phyloP scores from a whole-genome alignment of 1,140 invertebrate species.

The Microplitis mediator region DNA sequence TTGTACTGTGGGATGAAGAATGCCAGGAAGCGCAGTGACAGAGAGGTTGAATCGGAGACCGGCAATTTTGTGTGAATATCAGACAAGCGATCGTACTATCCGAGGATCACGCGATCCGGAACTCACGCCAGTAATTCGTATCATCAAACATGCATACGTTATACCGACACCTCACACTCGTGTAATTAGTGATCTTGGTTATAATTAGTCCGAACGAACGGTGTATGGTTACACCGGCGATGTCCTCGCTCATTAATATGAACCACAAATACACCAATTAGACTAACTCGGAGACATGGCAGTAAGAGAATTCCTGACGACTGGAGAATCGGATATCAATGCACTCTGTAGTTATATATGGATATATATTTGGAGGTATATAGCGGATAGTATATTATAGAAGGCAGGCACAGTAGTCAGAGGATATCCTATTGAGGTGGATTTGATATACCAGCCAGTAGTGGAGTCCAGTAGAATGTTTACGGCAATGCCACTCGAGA shows the following conservation, averaged over 20 bases:
- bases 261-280: background rate
- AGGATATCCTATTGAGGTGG: no score
- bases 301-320: background rate
- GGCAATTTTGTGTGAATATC: background rate
- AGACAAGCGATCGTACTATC: background rate
- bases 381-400: no score
- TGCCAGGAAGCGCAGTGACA: background rate
- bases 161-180: background rate
- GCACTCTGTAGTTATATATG: no score
- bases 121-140: background rate
- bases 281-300: background rate
- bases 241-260: background rate
- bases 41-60: background rate
- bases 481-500: no score
- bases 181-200: conserved; percentile 16
- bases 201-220: conserved; percentile 14
- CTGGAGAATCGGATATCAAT: background rate
- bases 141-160: background rate
- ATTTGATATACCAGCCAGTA: no score
- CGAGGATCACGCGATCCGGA: background rate
- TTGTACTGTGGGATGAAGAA: no score
- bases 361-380: no score
- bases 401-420: no score
- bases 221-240: background rate
- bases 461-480: no score